These are phyloP conservation scores for Dicentrarchus labrax DNA, from an alignment of 2,113 vertebrate species.

Conservation along the genomic window DNA sequence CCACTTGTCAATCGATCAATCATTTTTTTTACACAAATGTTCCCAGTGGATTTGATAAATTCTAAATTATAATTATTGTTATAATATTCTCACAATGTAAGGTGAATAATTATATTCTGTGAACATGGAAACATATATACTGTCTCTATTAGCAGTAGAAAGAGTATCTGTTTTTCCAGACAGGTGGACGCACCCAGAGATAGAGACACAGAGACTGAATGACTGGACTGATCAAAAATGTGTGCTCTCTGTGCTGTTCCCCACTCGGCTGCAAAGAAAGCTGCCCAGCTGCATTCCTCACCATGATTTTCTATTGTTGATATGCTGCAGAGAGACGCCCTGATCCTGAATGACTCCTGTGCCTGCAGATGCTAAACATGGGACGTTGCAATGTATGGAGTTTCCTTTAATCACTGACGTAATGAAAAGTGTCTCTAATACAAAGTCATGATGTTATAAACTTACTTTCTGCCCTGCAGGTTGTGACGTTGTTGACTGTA, in stretches of 20 bases:
- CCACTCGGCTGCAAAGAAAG: conserved; percentile 49
- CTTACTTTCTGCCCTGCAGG: background rate
- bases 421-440: background rate
- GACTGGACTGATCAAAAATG: conserved; percentile 59
- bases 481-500: conserved; percentile 47
- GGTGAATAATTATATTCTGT: too few relatives aligned
- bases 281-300: conserved; percentile 76
- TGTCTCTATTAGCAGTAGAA: background rate
- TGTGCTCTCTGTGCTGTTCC: conserved; percentile 44
- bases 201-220: conserved; percentile 1
- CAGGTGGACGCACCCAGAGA: conserved; percentile 51
- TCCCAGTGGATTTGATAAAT: background rate
- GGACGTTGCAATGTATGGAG: background rate
- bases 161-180: conserved; percentile 41
- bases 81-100: background rate
- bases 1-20: too few relatives aligned
- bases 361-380: background rate
- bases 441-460: background rate
- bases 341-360: conserved; percentile 32
- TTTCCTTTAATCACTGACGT: background rate
- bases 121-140: background rate
- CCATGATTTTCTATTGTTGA: conserved; percentile 50
- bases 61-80: too few relatives aligned
- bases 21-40: background rate
- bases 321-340: conserved; percentile 56